phyloP scores from a whole-genome alignment of 2,113 vertebrate species.

The Passer montanus region DNA sequence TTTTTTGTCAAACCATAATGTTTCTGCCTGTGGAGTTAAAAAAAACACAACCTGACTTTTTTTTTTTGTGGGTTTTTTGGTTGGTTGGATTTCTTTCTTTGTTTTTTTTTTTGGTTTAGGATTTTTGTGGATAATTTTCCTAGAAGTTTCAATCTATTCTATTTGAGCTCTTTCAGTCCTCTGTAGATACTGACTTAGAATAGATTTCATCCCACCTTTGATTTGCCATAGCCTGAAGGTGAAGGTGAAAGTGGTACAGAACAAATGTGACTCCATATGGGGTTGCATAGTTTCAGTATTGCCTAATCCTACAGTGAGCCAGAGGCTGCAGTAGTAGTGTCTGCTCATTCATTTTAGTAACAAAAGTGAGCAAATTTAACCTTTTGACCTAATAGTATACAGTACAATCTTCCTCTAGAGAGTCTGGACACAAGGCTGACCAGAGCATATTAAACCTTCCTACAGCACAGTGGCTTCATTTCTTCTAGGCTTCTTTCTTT shows the following conservation, averaged over 20 bases:
- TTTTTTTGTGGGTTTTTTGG: neutral
- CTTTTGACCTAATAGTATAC: neutral
- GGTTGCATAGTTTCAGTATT: neutral
- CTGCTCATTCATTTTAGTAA: neutral
- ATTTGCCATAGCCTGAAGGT: neutral
- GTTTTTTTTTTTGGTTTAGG: neutral
- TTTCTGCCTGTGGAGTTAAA: neutral
- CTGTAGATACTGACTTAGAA: neutral
- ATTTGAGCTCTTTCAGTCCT: neutral
- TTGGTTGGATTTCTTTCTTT: neutral
- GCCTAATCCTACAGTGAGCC: neutral
- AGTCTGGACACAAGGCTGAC: rapidly evolving
- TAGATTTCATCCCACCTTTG: neutral
- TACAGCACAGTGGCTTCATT: neutral
- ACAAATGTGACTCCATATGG: neutral
- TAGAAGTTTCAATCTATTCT: neutral
- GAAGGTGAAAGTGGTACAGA: no score
- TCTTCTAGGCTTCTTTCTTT: neutral
- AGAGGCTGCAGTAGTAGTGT: neutral
- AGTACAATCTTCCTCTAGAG: neutral
- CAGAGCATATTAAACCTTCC: neutral
- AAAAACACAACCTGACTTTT: neutral
- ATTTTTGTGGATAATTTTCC: neutral
- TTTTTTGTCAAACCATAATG: neutral
- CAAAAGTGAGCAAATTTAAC: neutral